Evolutionary conservation across 2,113 vertebrate species (phyloP).

Genomic region (Zosterops lateralis): DNA sequence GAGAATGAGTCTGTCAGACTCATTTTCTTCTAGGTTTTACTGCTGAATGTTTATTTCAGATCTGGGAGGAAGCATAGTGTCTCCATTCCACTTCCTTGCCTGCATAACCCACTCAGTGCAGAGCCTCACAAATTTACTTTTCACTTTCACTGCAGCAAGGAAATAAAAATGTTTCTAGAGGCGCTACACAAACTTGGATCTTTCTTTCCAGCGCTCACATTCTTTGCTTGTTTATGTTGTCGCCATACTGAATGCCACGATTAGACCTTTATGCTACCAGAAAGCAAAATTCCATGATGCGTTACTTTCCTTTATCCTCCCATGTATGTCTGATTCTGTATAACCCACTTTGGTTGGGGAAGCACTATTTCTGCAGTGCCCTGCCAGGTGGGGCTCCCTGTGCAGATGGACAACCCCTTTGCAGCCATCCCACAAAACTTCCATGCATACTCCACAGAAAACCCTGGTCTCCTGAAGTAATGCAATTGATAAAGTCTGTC

Average conservation of each 20-base stretch:
- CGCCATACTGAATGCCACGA: not conserved
- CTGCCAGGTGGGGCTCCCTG: not conserved
- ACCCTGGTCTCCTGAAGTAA: not conserved
- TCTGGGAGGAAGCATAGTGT: conserved; percentile 68
- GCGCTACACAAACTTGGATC: not conserved
- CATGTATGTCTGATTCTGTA: rapidly evolving
- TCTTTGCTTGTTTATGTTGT: not conserved
- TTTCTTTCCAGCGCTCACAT: not conserved
- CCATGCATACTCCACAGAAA: not conserved
- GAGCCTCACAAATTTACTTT: conserved; percentile 17
- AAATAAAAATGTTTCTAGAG: not conserved
- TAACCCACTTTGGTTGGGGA: not conserved
- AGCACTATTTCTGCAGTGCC: not conserved
- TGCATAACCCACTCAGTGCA: conserved; percentile 28
- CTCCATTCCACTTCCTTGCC: conserved; percentile 73
- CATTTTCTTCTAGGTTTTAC: conserved; percentile 75
- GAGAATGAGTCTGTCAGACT: conserved; percentile 77
- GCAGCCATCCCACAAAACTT: not conserved
- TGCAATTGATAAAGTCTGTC: not conserved
- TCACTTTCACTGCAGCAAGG: not conserved
- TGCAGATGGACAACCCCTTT: not conserved
- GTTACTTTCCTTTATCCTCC: not conserved
- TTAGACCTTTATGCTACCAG: not conserved
- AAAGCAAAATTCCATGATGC: not conserved
- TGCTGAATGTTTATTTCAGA: conserved; percentile 79